Evolutionary conservation across 2,797 vertebrate genomes (phyloP).

Genomic region (Typhlichthys eigenmanni): DNA sequence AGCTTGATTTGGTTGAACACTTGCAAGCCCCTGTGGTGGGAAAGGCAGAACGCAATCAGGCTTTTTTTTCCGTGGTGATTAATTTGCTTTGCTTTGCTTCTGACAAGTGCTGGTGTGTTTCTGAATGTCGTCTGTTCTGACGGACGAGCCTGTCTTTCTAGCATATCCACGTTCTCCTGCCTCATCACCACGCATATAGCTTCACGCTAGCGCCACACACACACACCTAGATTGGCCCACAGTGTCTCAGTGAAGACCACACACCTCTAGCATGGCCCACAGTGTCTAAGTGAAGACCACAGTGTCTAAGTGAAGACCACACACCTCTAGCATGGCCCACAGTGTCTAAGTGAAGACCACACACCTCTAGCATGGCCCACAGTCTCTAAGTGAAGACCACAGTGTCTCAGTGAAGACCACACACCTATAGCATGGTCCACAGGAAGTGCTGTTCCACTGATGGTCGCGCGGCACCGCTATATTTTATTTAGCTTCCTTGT

Average conservation of each 20-base stretch:
- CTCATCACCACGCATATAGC: constrained; percentile 56
- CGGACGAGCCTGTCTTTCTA: constrained; percentile 80
- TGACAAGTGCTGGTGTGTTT: constrained; percentile 87
- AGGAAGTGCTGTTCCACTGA: constrained; percentile 76
- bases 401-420: constrained; percentile 54
- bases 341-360: no score
- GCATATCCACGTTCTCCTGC: constrained; percentile 93
- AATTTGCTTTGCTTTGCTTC: constrained; percentile 79
- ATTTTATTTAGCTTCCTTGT: constrained; percentile 71
- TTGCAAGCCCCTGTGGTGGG: constrained; percentile 66
- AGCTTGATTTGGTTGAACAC: constrained; percentile 67
- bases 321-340: no score
- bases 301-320: no score
- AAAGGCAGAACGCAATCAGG: constrained; percentile 51
- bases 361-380: constrained; percentile 23
- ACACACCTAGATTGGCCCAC: no score
- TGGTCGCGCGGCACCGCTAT: constrained; percentile 63
- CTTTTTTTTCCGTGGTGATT: constrained; percentile 89
- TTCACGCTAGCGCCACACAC: not conserved
- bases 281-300: no score
- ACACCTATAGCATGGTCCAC: no score
- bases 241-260: no score
- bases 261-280: constrained; percentile 15
- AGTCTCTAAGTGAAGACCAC: no score
- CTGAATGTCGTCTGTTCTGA: constrained; percentile 84